These are phyloP conservation scores for Venturia canescens DNA, from an alignment of 1,140 invertebrate species.

Conservation along the genomic window DNA sequence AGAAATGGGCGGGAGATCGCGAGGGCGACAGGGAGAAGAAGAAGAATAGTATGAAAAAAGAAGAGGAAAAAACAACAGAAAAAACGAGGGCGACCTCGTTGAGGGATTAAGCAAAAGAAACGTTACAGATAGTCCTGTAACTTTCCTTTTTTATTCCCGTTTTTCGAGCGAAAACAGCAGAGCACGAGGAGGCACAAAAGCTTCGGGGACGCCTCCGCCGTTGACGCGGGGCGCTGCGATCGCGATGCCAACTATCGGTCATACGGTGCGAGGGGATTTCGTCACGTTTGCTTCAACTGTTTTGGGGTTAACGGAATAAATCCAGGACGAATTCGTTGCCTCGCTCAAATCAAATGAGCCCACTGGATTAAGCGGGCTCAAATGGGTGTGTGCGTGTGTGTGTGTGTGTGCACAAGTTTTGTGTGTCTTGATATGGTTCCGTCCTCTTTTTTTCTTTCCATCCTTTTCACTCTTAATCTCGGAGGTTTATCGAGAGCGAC, in stretches of 20 bases:
- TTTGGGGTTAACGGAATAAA: conserved; percentile 4
- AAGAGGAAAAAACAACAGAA: background rate
- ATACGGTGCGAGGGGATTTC: background rate
- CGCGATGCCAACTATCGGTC: background rate
- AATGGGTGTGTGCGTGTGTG: background rate
- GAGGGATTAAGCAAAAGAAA: conserved; percentile 23
- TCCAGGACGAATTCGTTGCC: background rate
- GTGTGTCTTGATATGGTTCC: conserved; percentile 23
- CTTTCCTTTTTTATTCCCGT: background rate
- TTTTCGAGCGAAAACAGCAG: background rate
- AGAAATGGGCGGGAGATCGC: conserved; percentile 18
- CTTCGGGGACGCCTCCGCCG: background rate
- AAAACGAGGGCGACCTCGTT: background rate
- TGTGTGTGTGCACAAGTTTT: background rate
- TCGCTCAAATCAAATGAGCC: conserved; percentile 24
- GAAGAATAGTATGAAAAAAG: background rate
- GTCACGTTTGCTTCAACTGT: background rate
- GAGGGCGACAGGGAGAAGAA: background rate
- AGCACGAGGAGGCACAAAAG: background rate
- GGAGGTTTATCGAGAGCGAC: conserved; percentile 69
- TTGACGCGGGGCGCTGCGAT: background rate
- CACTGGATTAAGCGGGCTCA: conserved; percentile 46
- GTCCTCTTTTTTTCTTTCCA: conserved; percentile 43
- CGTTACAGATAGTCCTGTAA: conserved; percentile 11
- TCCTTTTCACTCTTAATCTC: conserved; percentile 64